Percentiles rank a stretch among this genome's conserved stretches.
These are phyloP conservation scores for Myopa tessellatipennis DNA, from an alignment of 2,888 invertebrate genomes.

Conservation along the genomic window DNA sequence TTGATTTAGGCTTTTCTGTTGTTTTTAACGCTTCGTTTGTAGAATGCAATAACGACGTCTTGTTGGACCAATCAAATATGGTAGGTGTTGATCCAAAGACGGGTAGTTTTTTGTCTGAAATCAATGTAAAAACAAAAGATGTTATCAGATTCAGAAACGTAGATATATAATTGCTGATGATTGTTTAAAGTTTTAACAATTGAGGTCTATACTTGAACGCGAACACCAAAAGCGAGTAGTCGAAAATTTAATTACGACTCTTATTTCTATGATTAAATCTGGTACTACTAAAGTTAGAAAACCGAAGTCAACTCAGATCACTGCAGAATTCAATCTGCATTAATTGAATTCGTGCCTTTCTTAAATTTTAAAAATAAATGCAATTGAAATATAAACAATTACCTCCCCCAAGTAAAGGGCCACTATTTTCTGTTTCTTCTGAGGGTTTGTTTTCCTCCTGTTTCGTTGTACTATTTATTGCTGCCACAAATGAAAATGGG, in stretches of 20 bases:
- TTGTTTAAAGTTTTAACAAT: too few species aligned
- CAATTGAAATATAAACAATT: background rate
- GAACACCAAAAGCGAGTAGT: background rate
- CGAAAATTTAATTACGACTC: background rate
- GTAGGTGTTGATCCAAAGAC: background rate
- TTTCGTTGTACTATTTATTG: conserved; percentile 45
- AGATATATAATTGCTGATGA: too few species aligned
- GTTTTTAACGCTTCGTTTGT: conserved; percentile 33
- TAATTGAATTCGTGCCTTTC: too few species aligned
- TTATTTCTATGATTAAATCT: background rate
- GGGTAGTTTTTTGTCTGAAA: too few species aligned
- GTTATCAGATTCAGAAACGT: too few species aligned
- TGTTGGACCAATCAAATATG: too few species aligned
- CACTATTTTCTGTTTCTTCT: conserved; percentile 33
- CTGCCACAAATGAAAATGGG: conserved; percentile 54
- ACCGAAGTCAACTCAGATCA: too few species aligned
- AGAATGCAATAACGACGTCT: background rate
- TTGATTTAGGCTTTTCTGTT: conserved; percentile 47
- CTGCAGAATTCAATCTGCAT: too few species aligned
- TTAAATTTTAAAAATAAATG: background rate
- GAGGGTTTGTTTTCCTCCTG: conserved; percentile 41
- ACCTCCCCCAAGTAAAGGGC: conserved; percentile 51
- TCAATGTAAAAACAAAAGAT: too few species aligned
- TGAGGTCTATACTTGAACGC: background rate
- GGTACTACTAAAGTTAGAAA: too few species aligned